These are phyloP conservation scores for Quadroppia sp. DNA, from an alignment of 2,888 invertebrate genomes.

Conservation along the genomic window DNA sequence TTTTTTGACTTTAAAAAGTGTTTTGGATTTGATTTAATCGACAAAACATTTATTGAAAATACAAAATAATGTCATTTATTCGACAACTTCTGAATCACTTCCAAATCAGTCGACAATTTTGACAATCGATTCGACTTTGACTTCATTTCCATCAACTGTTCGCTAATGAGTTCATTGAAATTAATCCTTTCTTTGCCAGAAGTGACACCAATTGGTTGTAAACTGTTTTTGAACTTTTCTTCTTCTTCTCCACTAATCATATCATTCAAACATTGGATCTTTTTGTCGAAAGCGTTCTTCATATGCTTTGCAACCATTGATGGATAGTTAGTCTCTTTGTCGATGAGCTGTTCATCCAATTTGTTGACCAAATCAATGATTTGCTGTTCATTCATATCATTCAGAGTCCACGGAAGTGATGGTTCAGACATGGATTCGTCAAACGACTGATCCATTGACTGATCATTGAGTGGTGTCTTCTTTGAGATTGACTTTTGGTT, in stretches of 20 bases:
- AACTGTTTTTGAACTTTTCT: not conserved
- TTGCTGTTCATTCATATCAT: conserved; percentile 1
- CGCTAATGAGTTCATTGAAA: not conserved
- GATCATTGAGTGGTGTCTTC: not conserved
- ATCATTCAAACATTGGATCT: not conserved
- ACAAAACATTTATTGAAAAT: too few relatives aligned
- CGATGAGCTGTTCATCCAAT: not conserved
- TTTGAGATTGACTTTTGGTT: not conserved
- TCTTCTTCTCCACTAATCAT: not conserved
- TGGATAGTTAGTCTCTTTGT: not conserved
- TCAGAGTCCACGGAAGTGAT: conserved; percentile 1
- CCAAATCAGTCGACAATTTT: not conserved
- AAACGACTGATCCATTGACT: not conserved
- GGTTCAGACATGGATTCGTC: not conserved
- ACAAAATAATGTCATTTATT: too few relatives aligned
- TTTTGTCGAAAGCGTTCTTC: not conserved
- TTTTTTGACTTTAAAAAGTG: too few relatives aligned
- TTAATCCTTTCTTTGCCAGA: not conserved
- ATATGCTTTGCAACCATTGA: not conserved
- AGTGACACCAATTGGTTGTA: not conserved
- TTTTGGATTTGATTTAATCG: too few relatives aligned
- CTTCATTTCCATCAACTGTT: not conserved
- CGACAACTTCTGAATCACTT: too few relatives aligned
- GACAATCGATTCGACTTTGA: not conserved
- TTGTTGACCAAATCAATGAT: conserved; percentile 18